Evolutionary conservation across 2,888 invertebrate genomes (phyloP).

Genomic region (Frankliniella intonsa): DNA sequence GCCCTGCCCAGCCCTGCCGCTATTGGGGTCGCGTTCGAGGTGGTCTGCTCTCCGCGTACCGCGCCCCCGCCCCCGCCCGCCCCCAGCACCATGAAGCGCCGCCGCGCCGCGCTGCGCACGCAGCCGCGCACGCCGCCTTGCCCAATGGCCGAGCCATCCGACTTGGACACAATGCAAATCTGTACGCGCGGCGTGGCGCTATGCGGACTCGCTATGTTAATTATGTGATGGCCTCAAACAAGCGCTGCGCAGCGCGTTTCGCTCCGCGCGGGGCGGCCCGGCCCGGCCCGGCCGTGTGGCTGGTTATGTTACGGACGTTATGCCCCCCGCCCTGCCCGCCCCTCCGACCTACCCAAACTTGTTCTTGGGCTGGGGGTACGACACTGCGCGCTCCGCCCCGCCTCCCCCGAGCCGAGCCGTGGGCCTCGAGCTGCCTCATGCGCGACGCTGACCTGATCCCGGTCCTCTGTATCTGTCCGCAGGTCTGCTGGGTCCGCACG

Average conservation of each 20-base stretch:
- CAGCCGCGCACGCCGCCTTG: no score
- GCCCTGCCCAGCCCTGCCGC: background rate
- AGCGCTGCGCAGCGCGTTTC: background rate
- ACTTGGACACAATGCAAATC: background rate
- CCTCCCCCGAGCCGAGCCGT: background rate
- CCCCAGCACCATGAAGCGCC: no score
- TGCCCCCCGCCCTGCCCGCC: no score
- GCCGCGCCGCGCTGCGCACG: no score
- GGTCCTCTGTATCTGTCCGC: background rate
- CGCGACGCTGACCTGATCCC: background rate
- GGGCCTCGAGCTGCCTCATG: background rate
- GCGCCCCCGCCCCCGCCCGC: no score
- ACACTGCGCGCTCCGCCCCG: background rate
- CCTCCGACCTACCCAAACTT: no score
- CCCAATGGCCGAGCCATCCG: no score
- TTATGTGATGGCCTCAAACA: background rate
- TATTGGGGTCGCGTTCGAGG: no score
- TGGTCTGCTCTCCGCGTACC: no score
- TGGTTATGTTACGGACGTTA: no score
- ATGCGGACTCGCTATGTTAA: background rate
- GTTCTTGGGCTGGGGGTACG: no score
- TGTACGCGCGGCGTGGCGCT: background rate
- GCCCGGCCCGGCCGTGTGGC: no score
- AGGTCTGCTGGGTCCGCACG: conserved; percentile 6
- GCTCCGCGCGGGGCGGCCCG: background rate